These are phyloP conservation scores for Ischnus inquisitorius DNA, from an alignment of 2,888 invertebrate species.

Conservation along the genomic window DNA sequence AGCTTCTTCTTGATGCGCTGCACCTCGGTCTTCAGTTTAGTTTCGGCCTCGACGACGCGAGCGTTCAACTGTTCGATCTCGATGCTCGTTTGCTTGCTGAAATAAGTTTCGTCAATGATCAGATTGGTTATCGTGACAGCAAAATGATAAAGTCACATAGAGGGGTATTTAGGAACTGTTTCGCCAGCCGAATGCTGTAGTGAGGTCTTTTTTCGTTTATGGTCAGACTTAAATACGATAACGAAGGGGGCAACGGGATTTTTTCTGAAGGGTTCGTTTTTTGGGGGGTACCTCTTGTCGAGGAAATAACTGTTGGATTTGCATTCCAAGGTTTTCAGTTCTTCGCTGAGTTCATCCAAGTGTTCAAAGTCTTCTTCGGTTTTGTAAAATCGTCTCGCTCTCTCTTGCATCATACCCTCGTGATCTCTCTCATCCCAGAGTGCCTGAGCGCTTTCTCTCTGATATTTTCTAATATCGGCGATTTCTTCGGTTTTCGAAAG, in stretches of 20 bases:
- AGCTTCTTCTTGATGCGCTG: conserved; percentile 99
- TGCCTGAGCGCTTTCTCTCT: conserved; percentile 78
- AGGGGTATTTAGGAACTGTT: background rate
- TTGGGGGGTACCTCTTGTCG: conserved; percentile 88
- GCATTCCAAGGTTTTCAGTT: conserved; percentile 89
- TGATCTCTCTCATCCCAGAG: conserved; percentile 83
- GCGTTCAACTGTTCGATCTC: conserved; percentile 98
- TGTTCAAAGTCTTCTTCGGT: conserved; percentile 87
- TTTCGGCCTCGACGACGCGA: conserved; percentile 98
- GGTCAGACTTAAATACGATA: too few relatives aligned
- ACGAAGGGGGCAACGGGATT: background rate
- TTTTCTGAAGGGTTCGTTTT: background rate
- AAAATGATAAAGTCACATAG: background rate
- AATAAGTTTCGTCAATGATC: conserved; percentile 13
- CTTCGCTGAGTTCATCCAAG: conserved; percentile 88
- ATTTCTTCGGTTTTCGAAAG: conserved; percentile 86
- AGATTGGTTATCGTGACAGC: conserved; percentile 9
- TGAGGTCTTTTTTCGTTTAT: too few relatives aligned
- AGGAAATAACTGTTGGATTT: conserved; percentile 88
- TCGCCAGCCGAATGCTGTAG: background rate
- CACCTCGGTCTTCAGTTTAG: conserved; percentile 97
- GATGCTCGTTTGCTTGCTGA: conserved; percentile 98
- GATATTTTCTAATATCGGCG: conserved; percentile 84
- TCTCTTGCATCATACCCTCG: conserved; percentile 84
- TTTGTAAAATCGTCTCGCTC: conserved; percentile 77